Conservation (phyloP, 2,113 vertebrate species). For the Oreochromis niloticus region DNA sequence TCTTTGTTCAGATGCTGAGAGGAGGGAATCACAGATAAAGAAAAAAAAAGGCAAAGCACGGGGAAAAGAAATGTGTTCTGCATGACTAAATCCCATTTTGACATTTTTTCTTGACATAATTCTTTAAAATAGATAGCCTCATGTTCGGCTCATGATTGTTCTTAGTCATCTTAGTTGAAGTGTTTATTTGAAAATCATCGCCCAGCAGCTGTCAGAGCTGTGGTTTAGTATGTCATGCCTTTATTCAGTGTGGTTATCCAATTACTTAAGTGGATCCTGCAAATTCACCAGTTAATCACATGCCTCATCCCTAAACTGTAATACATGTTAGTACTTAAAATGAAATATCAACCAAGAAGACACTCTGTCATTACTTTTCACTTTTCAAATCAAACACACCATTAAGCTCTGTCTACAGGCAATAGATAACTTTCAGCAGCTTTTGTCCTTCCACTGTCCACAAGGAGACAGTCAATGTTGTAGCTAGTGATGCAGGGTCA, state of each 20-base stretch:
- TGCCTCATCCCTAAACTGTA: not conserved
- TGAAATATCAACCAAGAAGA: not conserved
- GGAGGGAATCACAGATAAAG: conserved; percentile 15
- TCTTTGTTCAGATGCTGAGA: conserved; percentile 17
- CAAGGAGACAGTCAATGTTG: conserved; percentile 5
- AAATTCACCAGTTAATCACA: not conserved
- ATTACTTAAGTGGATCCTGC: conserved; percentile 13
- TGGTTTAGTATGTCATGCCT: not conserved
- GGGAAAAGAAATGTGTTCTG: not conserved
- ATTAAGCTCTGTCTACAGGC: not conserved
- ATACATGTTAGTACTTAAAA: not conserved
- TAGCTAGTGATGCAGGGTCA: conserved; percentile 12
- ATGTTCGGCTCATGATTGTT: not conserved
- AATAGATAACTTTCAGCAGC: not conserved
- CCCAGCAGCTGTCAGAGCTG: conserved; percentile 1
- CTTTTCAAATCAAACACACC: conserved; percentile 25
- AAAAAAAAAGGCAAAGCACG: not conserved
- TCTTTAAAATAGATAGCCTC: not conserved
- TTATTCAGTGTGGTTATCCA: conserved; percentile 2
- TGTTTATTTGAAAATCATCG: conserved; percentile 6
- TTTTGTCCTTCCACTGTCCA: conserved; percentile 32
- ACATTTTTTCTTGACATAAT: conserved; percentile 17
- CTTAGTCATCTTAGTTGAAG: not conserved
- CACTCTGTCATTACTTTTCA: conserved; percentile 4
- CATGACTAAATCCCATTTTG: conserved; percentile 28